Evolutionary conservation across 35 echinoderm and acorn worm species (phyloP).

Genomic region (Patiria miniata): DNA sequence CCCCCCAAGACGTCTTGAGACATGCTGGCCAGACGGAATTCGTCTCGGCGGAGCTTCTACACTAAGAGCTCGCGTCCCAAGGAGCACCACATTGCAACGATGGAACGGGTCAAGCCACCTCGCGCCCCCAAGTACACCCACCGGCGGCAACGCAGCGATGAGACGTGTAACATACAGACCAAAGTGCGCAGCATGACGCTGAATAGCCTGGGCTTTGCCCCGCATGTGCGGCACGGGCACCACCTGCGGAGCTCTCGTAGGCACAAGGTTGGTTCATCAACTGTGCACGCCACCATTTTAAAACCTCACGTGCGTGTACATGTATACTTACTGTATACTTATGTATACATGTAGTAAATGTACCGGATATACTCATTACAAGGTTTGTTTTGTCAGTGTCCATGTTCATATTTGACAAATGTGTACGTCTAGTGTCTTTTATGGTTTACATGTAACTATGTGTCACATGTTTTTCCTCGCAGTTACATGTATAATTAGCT

Average conservation of each 20-base stretch:
- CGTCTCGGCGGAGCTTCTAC: slow-evolving; percentile 41
- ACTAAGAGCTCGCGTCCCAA: not conserved
- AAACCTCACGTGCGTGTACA: too few species aligned
- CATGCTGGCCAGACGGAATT: slow-evolving; percentile 39
- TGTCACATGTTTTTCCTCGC: too few species aligned
- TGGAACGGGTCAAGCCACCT: slow-evolving; percentile 38
- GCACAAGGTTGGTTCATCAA: not conserved
- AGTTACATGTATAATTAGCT: too few species aligned
- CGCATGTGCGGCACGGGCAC: not conserved
- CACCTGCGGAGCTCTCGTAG: slow-evolving; percentile 12
- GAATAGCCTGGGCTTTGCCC: not conserved
- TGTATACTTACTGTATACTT: too few species aligned
- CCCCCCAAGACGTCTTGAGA: not conserved
- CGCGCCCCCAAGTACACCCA: slow-evolving; percentile 58
- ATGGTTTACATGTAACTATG: too few species aligned
- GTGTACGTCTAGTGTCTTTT: too few species aligned
- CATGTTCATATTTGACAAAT: too few species aligned
- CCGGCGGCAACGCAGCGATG: slow-evolving; percentile 62
- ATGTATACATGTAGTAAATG: too few species aligned
- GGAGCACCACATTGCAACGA: slow-evolving; percentile 3
- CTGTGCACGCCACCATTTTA: too few species aligned
- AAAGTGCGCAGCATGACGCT: slow-evolving; percentile 39
- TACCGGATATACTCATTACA: too few species aligned
- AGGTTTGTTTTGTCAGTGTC: too few species aligned
- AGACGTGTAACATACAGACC: slow-evolving; percentile 48